Percentiles rank a stretch among this genome's conserved stretches.
phyloP scores from a whole-genome alignment of 2,113 vertebrate genomes.

The Centrocercus urophasianus region DNA sequence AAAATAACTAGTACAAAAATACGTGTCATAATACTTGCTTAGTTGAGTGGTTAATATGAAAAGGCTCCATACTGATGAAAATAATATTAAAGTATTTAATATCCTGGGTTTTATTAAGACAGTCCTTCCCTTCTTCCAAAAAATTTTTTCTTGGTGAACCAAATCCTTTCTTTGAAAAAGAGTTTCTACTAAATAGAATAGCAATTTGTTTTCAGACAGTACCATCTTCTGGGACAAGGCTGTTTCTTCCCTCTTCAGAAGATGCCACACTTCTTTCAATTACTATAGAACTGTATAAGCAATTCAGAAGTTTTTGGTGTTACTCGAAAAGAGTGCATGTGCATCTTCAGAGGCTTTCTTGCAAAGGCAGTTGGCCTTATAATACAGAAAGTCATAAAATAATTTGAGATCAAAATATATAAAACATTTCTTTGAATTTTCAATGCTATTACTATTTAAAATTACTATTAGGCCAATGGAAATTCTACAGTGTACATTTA shows the following conservation, averaged over 20 bases:
- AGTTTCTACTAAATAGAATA: neutral
- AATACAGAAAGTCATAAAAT: neutral
- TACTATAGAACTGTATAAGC: neutral
- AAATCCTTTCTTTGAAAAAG: neutral
- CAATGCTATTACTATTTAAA: neutral
- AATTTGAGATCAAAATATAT: neutral
- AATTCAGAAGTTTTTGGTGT: neutral
- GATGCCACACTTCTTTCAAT: neutral
- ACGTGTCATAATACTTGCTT: constrained; percentile 47
- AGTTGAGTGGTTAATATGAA: constrained; percentile 43
- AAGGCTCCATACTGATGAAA: constrained; percentile 20
- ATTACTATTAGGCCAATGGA: neutral
- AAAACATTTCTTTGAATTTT: neutral
- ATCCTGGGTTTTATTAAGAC: constrained; percentile 40
- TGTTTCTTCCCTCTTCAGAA: neutral
- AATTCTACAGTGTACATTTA: accelerated
- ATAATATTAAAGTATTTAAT: constrained; percentile 41
- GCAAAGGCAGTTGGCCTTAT: neutral
- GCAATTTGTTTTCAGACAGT: neutral
- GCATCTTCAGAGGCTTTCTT: neutral
- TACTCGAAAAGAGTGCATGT: neutral
- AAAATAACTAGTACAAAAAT: constrained; percentile 60
- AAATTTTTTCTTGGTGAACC: neutral
- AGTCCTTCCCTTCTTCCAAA: constrained; percentile 10
- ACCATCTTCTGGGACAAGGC: neutral